phyloP scores from a whole-genome alignment of 2,797 vertebrate genomes.

The Distichodus sexfasciatus region DNA sequence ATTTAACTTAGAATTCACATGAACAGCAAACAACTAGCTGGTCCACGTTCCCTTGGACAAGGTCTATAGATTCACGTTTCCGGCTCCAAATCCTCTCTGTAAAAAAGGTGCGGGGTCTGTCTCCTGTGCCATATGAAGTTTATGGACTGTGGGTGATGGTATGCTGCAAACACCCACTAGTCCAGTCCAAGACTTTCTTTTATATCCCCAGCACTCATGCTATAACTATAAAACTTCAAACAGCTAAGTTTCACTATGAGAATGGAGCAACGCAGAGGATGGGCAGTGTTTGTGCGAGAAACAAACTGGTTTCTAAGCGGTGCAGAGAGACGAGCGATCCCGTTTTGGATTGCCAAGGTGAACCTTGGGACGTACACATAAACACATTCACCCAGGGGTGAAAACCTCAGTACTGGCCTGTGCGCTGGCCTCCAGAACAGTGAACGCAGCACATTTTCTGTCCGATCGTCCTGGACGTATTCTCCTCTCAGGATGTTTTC shows the following conservation, averaged over 20 bases:
- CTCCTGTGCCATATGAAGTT: slow-evolving; percentile 32
- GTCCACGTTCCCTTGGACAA: not conserved
- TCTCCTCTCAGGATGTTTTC: slow-evolving; percentile 50
- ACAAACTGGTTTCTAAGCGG: slow-evolving; percentile 25
- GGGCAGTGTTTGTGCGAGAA: slow-evolving; percentile 17
- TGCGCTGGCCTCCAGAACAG: slow-evolving; percentile 31
- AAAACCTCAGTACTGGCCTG: slow-evolving; percentile 47
- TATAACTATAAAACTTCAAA: slow-evolving; percentile 1
- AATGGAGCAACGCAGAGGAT: not conserved
- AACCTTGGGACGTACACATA: slow-evolving; percentile 39
- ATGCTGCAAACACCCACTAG: slow-evolving; percentile 38
- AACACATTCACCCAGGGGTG: slow-evolving; percentile 48
- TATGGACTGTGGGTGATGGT: slow-evolving; percentile 28
- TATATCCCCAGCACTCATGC: not conserved
- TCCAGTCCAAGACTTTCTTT: slow-evolving; percentile 25
- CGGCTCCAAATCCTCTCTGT: not conserved
- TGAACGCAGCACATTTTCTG: slow-evolving; percentile 53
- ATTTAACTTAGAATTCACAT: not conserved
- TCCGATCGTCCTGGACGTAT: slow-evolving; percentile 42
- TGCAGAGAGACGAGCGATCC: slow-evolving; percentile 5
- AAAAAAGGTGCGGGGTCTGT: not conserved
- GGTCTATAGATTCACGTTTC: slow-evolving; percentile 1
- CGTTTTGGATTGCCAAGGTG: slow-evolving; percentile 30
- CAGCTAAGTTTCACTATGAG: slow-evolving; percentile 12
- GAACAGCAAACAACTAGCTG: not conserved